Conservation (phyloP, 2,113 vertebrate species). For the Plotosus lineatus region DNA sequence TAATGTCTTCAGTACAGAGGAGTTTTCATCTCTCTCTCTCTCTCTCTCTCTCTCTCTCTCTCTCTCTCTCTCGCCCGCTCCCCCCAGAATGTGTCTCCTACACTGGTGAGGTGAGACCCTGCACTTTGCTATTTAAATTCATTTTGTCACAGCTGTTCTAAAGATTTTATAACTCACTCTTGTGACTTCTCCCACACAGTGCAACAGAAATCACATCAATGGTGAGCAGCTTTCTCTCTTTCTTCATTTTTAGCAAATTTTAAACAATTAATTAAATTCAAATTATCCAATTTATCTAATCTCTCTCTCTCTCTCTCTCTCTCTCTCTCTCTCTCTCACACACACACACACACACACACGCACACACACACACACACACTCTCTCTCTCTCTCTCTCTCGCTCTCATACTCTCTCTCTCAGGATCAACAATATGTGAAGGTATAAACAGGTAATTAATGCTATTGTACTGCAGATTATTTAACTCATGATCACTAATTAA, state of each 20-base stretch:
- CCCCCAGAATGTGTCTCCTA: slow-evolving; percentile 65
- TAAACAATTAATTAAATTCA: neutral
- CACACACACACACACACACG: too few species aligned
- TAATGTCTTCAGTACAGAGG: too few species aligned
- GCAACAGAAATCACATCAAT: slow-evolving; percentile 54
- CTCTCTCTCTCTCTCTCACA: neutral
- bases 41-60: neutral
- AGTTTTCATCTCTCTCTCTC: too few species aligned
- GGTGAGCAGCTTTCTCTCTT: slow-evolving; percentile 55
- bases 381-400: neutral
- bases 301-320: neutral
- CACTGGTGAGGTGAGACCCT: slow-evolving; percentile 60
- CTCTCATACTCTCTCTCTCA: slow-evolving; percentile 43
- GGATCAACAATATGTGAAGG: slow-evolving; percentile 60
- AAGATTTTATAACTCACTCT: neutral
- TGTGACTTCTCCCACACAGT: slow-evolving; percentile 49
- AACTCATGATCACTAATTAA: neutral
- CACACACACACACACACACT: neutral
- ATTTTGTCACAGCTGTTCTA: neutral
- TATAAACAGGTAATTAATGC: slow-evolving; percentile 64
- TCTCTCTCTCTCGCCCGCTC: neutral
- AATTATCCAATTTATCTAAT: neutral
- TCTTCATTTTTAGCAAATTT: neutral
- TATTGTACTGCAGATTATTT: neutral
- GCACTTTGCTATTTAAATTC: neutral